Base-by-base conservation (phyloP, 30 jellyfish, hydroid and myxozoan species). In the Pseudorhiza aurosa region DNA sequence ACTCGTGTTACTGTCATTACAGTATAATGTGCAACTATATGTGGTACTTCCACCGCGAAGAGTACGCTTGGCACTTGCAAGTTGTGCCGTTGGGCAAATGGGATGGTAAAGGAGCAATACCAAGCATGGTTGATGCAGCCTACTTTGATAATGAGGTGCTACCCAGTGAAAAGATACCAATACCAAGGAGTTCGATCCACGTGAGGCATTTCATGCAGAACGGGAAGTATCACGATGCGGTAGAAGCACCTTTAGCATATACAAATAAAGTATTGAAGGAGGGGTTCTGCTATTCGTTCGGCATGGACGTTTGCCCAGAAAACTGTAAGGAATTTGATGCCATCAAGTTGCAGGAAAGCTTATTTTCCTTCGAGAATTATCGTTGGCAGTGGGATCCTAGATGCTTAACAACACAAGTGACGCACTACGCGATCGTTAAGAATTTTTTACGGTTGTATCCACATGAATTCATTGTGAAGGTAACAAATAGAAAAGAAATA, bases 371-470 rank as follows among this genome's bases (percentile, higher is more conserved):
- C 33, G 90, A 77, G 25, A 47, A 59, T n/a, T 56, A 47, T 26
- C 49, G 81, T 14, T 77, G 90, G 90, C 80, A 77, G 47, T 77
- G 90, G 90, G 90, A 77, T 36, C 12, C 40, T 0, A 30, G 90
- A 26, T 77, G 90, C 44, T 2, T 11, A 14, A 53, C 40, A 2
- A 64, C 39, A 18, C 81, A 77, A 45, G 39, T 11, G 2, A 62
- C 30, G 36, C 81, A 77, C 31, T 58, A 58, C 12, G 67, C 19
- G 33, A 1, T 14, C 4, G 67, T 53, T 8, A 17, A 53, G 4
- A 36, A 4, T 1, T 53, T 53, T 53, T n/a, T 17, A 7, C 4
- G 33, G 4, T 18, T 35, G 67, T 14, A 53, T 17, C 67, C 67
- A 53, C 8, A 53, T 53, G 67, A 22, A 53, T 53, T 53, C 12